Evolutionary conservation across 2,113 vertebrate species (phyloP).

Genomic region (Campylorhamphus procurvoides): DNA sequence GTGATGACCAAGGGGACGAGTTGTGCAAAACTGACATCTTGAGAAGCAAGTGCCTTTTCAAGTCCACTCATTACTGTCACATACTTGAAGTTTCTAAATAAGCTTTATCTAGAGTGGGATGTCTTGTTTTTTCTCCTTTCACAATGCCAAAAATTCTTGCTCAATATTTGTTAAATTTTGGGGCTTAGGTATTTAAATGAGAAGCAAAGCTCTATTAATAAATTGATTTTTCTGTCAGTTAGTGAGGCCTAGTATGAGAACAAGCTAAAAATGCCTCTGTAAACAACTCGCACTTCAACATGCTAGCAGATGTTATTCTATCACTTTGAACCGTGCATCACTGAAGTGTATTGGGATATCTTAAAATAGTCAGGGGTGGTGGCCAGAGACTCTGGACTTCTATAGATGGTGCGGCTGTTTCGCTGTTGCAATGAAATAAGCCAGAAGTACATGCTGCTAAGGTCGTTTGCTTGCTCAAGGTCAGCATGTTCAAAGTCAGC

Average conservation of each 20-base stretch:
- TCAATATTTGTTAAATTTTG: background rate
- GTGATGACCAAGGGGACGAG: background rate
- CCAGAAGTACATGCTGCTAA: constrained; percentile 86
- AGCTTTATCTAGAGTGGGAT: background rate
- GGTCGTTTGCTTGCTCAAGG: constrained; percentile 88
- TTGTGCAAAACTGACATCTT: background rate
- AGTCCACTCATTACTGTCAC: background rate
- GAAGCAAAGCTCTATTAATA: constrained; percentile 1
- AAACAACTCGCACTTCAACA: constrained; percentile 70
- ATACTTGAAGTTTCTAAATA: constrained; percentile 28
- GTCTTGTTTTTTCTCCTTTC: constrained; percentile 11
- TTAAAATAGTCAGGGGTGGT: constrained; percentile 90
- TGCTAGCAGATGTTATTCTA: constrained; percentile 73
- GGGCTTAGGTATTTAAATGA: background rate
- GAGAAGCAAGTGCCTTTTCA: background rate
- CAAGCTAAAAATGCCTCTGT: constrained; percentile 52
- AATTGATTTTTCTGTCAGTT: background rate
- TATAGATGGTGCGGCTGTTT: constrained; percentile 97
- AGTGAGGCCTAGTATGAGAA: background rate
- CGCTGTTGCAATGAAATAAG: constrained; percentile 85
- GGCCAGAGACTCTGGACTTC: constrained; percentile 88
- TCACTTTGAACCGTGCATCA: constrained; percentile 75
- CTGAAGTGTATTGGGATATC: constrained; percentile 80
- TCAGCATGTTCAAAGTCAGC: constrained; percentile 89
- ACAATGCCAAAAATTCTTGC: background rate